phyloP scores from a whole-genome alignment of 2,113 vertebrate species.

The Probosciger aterrimus region DNA sequence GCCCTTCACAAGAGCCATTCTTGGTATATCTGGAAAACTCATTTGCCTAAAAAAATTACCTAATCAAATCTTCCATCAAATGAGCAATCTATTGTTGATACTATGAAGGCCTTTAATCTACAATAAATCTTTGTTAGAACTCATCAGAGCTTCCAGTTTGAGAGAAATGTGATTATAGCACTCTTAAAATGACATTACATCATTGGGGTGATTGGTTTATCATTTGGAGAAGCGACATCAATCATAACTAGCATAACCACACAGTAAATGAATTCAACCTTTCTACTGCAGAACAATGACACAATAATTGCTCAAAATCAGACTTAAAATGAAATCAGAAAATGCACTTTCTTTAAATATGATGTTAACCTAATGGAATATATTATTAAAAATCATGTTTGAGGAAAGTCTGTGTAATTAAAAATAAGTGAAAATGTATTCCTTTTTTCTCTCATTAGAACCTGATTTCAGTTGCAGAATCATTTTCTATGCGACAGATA shows the following conservation, averaged over 20 bases:
- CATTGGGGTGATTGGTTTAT: constrained; percentile 99
- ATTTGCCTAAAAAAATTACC: constrained; percentile 80
- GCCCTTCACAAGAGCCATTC: constrained; percentile 66
- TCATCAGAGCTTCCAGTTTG: constrained; percentile 93
- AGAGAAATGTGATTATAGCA: constrained; percentile 97
- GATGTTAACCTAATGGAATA: constrained; percentile 81
- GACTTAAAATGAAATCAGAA: constrained; percentile 80
- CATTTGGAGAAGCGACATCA: constrained; percentile 96
- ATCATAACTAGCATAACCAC: constrained; percentile 95
- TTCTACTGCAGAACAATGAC: constrained; percentile 85
- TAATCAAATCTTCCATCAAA: constrained; percentile 93
- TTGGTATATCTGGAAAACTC: constrained; percentile 83
- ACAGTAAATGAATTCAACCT: constrained; percentile 95
- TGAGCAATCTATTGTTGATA: constrained; percentile 97
- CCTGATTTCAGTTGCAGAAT: constrained; percentile 63
- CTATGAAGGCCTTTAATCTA: constrained; percentile 94
- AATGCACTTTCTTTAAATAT: constrained; percentile 80
- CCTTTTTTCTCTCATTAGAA: constrained; percentile 71
- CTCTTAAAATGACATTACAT: constrained; percentile 99
- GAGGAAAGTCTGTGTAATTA: constrained; percentile 78
- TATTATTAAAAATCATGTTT: constrained; percentile 82
- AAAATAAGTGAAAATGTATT: constrained; percentile 77
- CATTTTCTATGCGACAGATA: constrained; percentile 62
- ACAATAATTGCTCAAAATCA: constrained; percentile 91
- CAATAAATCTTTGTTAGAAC: constrained; percentile 99